phyloP scores from a whole-genome alignment of 2,888 invertebrate genomes.

The Heterodera filipjevi region DNA sequence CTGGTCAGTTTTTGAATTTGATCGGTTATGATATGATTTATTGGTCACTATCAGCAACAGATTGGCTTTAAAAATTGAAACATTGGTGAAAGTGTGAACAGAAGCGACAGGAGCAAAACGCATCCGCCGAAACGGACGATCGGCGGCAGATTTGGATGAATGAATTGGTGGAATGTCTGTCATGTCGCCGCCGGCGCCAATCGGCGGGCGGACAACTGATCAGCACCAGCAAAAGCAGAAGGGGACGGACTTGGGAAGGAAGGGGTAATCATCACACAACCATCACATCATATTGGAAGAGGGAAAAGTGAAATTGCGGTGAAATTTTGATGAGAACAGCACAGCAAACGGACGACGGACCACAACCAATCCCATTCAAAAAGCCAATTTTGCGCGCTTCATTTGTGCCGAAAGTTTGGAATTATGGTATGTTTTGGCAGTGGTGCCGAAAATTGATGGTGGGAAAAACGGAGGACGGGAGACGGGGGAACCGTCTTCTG shows the following conservation, averaged over 20 bases:
- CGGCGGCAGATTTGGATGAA: background rate
- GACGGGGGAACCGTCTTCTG: background rate
- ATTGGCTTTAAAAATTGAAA: background rate
- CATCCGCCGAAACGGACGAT: background rate
- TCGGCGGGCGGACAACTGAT: background rate
- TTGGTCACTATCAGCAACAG: too few species aligned
- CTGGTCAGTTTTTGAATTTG: too few species aligned
- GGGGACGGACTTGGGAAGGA: background rate
- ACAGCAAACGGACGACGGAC: background rate
- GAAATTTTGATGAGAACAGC: background rate
- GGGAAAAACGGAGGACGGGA: background rate
- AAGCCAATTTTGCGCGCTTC: constrained; percentile 4
- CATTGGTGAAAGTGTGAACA: background rate
- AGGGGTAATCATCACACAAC: too few species aligned
- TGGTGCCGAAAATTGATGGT: constrained; percentile 5
- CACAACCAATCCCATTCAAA: background rate
- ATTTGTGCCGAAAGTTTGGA: constrained; percentile 7
- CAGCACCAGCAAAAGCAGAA: background rate
- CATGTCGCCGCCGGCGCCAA: background rate
- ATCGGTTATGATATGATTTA: too few species aligned
- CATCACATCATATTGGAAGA: background rate
- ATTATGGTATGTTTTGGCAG: background rate
- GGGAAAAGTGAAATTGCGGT: background rate
- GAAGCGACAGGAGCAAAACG: background rate
- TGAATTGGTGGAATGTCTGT: background rate